phyloP scores from a whole-genome alignment of 2,113 vertebrate species.

The Epinephelus fuscoguttatus region DNA sequence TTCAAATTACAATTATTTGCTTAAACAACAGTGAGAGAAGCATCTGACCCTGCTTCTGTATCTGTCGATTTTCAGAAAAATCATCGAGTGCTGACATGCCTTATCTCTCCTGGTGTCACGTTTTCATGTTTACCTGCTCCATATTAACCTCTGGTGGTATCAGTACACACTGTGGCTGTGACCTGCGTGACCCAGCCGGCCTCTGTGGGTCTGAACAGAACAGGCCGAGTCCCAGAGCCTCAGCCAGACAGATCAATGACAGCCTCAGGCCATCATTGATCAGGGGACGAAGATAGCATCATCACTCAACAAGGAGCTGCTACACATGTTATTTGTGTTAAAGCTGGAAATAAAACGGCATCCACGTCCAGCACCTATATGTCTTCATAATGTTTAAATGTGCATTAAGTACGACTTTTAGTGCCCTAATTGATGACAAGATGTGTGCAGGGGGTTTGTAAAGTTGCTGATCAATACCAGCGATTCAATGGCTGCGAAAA shows the following conservation, averaged over 20 bases:
- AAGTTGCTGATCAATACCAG: conserved; percentile 44
- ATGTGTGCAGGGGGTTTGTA: conserved; percentile 28
- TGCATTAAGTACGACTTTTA: conserved; percentile 29
- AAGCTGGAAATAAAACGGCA: conserved; percentile 36
- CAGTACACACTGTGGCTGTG: conserved; percentile 66
- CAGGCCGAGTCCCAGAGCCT: conserved; percentile 35
- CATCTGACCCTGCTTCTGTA: not conserved
- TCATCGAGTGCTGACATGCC: not conserved
- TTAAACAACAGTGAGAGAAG: too few relatives aligned
- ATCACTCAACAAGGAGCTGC: conserved; percentile 42
- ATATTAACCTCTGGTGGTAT: conserved; percentile 68
- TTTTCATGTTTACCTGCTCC: conserved; percentile 54
- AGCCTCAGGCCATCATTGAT: conserved; percentile 69
- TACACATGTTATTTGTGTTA: conserved; percentile 49
- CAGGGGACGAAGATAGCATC: conserved; percentile 62
- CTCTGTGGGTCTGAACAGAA: conserved; percentile 64
- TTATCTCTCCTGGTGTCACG: conserved; percentile 14
- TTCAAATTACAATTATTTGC: not conserved
- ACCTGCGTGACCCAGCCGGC: conserved; percentile 58
- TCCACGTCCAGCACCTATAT: not conserved
- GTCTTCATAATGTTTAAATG: conserved; percentile 35
- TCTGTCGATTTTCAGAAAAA: conserved; percentile 15
- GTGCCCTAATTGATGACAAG: conserved; percentile 43
- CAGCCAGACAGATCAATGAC: conserved; percentile 74
- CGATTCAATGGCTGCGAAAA: conserved; percentile 44